A percentile compares a stretch with the other conserved stretches of the same genome.
phyloP scores from a whole-genome alignment of 2,797 vertebrate genomes.

The Galaxias olidus region DNA sequence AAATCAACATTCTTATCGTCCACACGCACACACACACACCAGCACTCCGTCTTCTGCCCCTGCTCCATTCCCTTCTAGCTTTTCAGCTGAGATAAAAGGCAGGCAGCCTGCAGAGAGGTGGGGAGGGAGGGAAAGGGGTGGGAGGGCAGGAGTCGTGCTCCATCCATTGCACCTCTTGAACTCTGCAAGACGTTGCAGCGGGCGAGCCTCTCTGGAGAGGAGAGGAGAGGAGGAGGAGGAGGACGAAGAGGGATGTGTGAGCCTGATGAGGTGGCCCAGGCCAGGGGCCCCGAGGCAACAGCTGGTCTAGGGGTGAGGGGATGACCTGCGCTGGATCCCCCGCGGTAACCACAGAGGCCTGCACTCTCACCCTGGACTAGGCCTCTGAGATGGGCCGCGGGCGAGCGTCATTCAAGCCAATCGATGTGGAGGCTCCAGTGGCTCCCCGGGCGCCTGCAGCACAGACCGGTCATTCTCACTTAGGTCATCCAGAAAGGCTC shows the following conservation, averaged over 20 bases:
- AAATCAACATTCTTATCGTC: background rate
- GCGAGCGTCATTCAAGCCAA: background rate
- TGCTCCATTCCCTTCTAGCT: constrained; percentile 27
- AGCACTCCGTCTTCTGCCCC: constrained; percentile 6
- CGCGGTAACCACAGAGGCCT: too few relatives aligned
- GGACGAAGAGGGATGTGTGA: too few relatives aligned
- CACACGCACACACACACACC: background rate
- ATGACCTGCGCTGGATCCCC: too few relatives aligned
- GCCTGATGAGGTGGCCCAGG: too few relatives aligned
- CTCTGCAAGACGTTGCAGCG: constrained; percentile 14
- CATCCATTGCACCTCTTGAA: constrained; percentile 22
- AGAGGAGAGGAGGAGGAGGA: background rate
- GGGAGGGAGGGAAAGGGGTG: background rate
- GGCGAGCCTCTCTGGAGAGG: background rate
- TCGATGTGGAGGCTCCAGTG: background rate
- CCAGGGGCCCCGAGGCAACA: too few relatives aligned
- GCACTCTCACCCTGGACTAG: constrained; percentile 25
- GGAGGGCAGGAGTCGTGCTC: constrained; percentile 15
- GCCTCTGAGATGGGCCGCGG: constrained; percentile 27
- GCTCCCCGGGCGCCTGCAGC: too few relatives aligned
- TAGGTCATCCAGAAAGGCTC: too few relatives aligned
- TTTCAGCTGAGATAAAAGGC: constrained; percentile 24
- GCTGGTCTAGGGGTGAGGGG: too few relatives aligned
- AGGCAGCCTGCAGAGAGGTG: too few relatives aligned
- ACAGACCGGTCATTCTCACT: too few relatives aligned